Conservation (phyloP, 2,797 vertebrate species). For the Anniella stebbinsi region DNA sequence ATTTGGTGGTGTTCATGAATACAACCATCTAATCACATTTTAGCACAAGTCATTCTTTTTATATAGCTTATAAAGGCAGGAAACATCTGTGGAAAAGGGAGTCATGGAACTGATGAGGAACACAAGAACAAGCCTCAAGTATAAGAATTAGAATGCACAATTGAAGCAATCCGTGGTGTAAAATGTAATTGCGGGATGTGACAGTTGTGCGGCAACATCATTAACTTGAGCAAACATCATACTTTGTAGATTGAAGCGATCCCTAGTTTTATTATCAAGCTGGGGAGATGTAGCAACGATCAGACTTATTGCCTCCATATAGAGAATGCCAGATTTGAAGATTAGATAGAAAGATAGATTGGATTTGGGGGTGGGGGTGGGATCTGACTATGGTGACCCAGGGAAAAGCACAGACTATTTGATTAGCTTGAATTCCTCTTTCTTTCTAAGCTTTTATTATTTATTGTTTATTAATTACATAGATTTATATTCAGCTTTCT, state of each 20-base stretch:
- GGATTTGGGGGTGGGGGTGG: not conserved
- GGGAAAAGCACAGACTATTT: not conserved
- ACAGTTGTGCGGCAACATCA: slow-evolving; percentile 42
- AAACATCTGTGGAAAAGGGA: slow-evolving; percentile 48
- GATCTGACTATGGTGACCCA: not conserved
- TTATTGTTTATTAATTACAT: too few relatives aligned
- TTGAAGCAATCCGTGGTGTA: not conserved
- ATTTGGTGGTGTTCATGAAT: slow-evolving; percentile 11
- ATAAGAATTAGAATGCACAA: slow-evolving; percentile 27
- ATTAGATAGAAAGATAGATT: not conserved
- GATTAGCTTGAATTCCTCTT: not conserved
- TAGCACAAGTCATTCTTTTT: slow-evolving; percentile 34
- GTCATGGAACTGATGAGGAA: slow-evolving; percentile 24
- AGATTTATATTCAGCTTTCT: too few relatives aligned
- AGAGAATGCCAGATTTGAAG: slow-evolving; percentile 45
- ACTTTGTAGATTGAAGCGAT: slow-evolving; percentile 54
- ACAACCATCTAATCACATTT: slow-evolving; percentile 16
- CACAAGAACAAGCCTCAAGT: slow-evolving; percentile 35
- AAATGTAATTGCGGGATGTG: slow-evolving; percentile 68
- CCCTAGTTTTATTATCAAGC: slow-evolving; percentile 38
- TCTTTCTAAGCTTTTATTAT: not conserved
- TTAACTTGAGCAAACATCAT: slow-evolving; percentile 41
- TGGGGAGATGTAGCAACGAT: slow-evolving; percentile 5
- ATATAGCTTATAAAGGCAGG: slow-evolving; percentile 26
- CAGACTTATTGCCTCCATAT: slow-evolving; percentile 37